phyloP scores from a whole-genome alignment of 2,113 vertebrate species.

The Talpa occidentalis region DNA sequence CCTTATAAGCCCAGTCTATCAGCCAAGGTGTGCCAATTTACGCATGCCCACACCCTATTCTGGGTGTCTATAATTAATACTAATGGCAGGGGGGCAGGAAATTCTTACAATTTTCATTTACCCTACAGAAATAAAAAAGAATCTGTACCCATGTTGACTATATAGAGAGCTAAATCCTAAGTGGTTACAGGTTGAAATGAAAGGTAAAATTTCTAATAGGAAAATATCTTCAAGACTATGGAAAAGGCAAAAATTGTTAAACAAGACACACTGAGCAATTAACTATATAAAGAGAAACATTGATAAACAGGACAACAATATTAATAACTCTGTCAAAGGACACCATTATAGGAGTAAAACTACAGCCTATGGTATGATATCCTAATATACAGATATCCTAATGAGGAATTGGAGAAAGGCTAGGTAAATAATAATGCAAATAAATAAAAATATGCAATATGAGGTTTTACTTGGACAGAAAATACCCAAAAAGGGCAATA shows the following conservation, averaged over 20 bases:
- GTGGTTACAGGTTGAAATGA: background rate
- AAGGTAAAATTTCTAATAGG: background rate
- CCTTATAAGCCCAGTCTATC: too few relatives aligned
- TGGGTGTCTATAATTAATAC: too few relatives aligned
- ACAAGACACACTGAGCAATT: background rate
- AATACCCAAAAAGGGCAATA: background rate
- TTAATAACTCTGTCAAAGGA: background rate
- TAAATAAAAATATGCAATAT: background rate
- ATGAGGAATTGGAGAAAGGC: background rate
- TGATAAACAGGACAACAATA: background rate
- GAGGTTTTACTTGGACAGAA: background rate
- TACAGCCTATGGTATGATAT: background rate
- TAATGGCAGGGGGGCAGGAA: too few relatives aligned
- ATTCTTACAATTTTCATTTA: too few relatives aligned
- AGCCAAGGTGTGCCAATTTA: too few relatives aligned
- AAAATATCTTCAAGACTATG: background rate
- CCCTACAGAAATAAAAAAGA: background rate
- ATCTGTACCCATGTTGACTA: background rate
- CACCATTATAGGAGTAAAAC: background rate
- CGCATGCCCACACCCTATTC: too few relatives aligned
- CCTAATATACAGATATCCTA: background rate
- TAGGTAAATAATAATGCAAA: background rate
- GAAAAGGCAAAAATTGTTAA: background rate
- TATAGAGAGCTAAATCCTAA: slow-evolving; percentile 6
- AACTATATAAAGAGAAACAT: background rate